Percentiles rank a stretch among this genome's conserved stretches.
These are phyloP conservation scores for Octopus sinensis DNA, from an alignment of 1,140 invertebrate species.

Conservation along the genomic window DNA sequence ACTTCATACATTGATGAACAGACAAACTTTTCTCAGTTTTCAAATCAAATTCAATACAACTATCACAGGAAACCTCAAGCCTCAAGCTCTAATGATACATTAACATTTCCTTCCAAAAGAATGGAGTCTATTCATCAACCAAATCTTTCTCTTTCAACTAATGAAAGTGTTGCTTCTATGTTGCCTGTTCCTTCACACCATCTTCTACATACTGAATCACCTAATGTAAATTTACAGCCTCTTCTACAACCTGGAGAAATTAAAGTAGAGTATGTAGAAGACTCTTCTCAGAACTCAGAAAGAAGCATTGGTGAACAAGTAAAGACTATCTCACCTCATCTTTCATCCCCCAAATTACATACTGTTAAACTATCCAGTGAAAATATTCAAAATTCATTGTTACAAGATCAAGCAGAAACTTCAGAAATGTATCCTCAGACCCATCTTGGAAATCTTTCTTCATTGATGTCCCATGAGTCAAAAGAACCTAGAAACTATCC, in stretches of 20 bases:
- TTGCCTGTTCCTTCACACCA: not conserved
- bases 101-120: not conserved
- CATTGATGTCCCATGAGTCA: too few species aligned
- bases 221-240: not conserved
- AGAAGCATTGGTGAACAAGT: too few species aligned
- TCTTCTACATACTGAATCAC: not conserved
- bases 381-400: too few species aligned
- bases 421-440: too few species aligned
- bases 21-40: not conserved
- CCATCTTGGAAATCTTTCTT: too few species aligned
- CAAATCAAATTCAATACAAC: slow-evolving; percentile 1
- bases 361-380: too few species aligned
- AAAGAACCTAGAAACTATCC: too few species aligned
- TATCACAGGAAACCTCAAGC: not conserved
- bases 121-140: not conserved
- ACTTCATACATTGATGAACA: not conserved
- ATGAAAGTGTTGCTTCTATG: not conserved
- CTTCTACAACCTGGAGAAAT: not conserved
- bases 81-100: not conserved
- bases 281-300: not conserved
- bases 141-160: not conserved
- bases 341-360: too few species aligned
- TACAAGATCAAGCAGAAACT: too few species aligned
- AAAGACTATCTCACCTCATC: too few species aligned
- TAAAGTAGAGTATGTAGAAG: not conserved